Percentiles rank a stretch among this genome's conserved stretches.
phyloP scores from a whole-genome alignment of 2,797 vertebrate species.

The Chloroceryle inda region DNA sequence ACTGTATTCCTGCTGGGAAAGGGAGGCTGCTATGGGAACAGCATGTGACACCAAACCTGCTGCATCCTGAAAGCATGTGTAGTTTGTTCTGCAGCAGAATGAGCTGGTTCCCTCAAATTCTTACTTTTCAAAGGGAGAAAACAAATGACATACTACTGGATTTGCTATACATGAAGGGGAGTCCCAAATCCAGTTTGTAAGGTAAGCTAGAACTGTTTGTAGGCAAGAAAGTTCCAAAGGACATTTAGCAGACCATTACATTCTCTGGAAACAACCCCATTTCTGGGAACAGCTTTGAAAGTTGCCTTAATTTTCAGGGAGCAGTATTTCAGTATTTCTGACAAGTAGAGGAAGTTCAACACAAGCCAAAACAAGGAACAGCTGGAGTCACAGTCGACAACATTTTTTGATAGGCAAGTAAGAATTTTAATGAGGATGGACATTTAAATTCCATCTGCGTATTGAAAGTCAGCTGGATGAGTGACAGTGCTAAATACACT shows the following conservation, averaged over 20 bases:
- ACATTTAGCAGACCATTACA: background rate
- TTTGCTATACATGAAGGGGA: background rate
- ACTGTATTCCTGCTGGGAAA: background rate
- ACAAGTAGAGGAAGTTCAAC: background rate
- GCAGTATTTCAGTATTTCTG: background rate
- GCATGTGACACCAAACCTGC: background rate
- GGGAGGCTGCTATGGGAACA: background rate
- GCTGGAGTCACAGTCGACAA: background rate
- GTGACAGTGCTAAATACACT: background rate
- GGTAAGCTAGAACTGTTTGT: background rate
- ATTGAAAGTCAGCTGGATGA: background rate
- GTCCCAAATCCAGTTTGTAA: background rate
- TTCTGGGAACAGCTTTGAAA: background rate
- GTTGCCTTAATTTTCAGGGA: background rate
- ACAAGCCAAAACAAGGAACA: background rate
- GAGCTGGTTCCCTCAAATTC: background rate
- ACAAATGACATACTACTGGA: background rate
- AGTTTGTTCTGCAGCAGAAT: background rate
- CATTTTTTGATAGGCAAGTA: background rate
- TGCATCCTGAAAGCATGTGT: background rate
- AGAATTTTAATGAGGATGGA: background rate
- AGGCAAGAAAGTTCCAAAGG: background rate
- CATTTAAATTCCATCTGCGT: background rate
- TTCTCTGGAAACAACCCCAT: background rate
- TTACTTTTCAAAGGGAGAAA: background rate